Conservation (phyloP, 2,113 vertebrate genomes). For the Triplophysa dalaica region DNA sequence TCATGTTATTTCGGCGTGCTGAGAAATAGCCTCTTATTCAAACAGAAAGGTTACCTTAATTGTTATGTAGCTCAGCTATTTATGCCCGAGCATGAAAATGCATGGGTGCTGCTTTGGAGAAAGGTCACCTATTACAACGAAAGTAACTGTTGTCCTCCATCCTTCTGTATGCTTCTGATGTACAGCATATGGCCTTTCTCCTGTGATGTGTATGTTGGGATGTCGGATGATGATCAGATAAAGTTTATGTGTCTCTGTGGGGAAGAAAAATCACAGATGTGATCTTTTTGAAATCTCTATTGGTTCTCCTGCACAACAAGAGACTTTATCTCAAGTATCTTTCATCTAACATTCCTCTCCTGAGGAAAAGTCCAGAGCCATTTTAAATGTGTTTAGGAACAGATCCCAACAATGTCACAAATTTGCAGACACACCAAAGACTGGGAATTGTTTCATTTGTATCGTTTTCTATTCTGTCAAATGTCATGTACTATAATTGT, state of each 20-base stretch:
- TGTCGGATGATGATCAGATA: constrained; percentile 59
- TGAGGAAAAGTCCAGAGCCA: no score
- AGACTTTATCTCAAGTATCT: no score
- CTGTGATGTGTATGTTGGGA: constrained; percentile 58
- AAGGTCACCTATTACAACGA: constrained; percentile 79
- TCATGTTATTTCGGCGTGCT: constrained; percentile 74
- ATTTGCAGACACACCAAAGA: no score
- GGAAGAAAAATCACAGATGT: constrained; percentile 55
- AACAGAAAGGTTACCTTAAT: constrained; percentile 79
- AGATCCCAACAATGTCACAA: no score
- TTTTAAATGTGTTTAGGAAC: no score
- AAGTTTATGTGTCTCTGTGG: constrained; percentile 46
- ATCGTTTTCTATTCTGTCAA: no score
- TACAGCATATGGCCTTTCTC: constrained; percentile 33
- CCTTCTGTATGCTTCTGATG: constrained; percentile 51
- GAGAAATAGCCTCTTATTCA: constrained; percentile 78
- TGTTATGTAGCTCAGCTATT: constrained; percentile 79
- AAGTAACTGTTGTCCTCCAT: constrained; percentile 65
- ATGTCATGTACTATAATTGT: no score
- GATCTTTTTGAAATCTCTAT: constrained; percentile 57
- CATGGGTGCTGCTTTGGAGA: constrained; percentile 73
- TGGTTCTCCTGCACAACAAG: constrained; percentile 10
- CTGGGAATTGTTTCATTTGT: no score
- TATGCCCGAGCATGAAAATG: constrained; percentile 75
- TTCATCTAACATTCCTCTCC: no score